Conservation (phyloP, 2,888 invertebrate species). For the Coremacera marginata region DNA sequence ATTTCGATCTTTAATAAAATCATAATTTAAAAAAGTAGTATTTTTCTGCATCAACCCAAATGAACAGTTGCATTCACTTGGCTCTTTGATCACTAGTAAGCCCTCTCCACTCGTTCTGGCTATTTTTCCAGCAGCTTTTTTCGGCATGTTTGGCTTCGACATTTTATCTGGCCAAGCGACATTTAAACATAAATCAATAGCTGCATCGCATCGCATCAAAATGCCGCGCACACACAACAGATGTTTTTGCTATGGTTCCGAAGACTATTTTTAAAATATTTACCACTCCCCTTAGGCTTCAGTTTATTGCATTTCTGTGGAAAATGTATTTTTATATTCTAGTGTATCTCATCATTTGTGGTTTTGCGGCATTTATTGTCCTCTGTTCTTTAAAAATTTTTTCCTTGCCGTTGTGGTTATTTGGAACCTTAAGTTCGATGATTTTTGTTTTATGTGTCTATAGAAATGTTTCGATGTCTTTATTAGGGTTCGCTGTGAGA, state of each 20-base stretch:
- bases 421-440: not conserved
- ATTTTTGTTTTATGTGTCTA: not conserved
- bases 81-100: too few species aligned
- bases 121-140: not conserved
- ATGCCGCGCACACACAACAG: constrained; percentile 20
- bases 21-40: too few species aligned
- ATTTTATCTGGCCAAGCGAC: not conserved
- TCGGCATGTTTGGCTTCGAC: not conserved
- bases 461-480: constrained; percentile 14
- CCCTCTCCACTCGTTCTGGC: too few species aligned
- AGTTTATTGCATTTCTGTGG: constrained; percentile 18
- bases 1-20: too few species aligned
- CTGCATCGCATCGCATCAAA: not conserved
- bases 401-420: not conserved
- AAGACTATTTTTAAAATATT: constrained; percentile 25
- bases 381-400: not conserved
- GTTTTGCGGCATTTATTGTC: not conserved
- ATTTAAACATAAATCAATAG: constrained; percentile 1
- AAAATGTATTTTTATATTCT: not conserved
- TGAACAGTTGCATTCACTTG: too few species aligned
- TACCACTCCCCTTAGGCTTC: constrained; percentile 18
- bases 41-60: too few species aligned
- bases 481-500: constrained; percentile 10
- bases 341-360: constrained; percentile 5
- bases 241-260: constrained; percentile 7